Evolutionary conservation across 2,797 vertebrate species (phyloP), one percentile per base, ranked within the genome.

Genomic region (Mormyrops boulengeri): DNA sequence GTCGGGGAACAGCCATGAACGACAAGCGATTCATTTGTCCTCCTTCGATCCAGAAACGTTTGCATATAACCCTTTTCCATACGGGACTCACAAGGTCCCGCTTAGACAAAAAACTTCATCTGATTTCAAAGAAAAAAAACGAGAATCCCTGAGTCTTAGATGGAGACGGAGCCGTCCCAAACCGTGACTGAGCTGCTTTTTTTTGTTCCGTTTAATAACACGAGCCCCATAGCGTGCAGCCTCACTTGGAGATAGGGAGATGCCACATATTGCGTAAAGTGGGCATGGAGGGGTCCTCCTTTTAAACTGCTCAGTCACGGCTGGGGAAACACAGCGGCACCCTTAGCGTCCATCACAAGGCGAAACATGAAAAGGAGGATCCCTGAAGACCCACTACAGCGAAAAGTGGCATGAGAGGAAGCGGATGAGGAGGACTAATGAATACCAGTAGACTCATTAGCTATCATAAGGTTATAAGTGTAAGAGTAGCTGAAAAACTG

Each of bases 1-100:
- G 98, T 98, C 89, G 98, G 99, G 97, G 98, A 99, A 94, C 98
- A 99, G 97, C 99, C 98, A 98, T 99, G 97, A 99, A 96, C 95
- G 94, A 94, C 95, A 94, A 91, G 92, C 34, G 6, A 80, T 44
- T 80, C 73, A 80, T 80, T 80, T 80, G 73, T 80, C 73, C 73
- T 80, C 73, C 73, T 44, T 80, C 14, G 17, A 80, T 44, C 73
- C 38, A 44, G 73, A 80, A 80, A n/a, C 17, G 17, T 41, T 80
- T 80, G 73, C 73, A 80, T 94, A 94, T 94, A 94, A 96, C 96
- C 96, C 95, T 95, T 96, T 96, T 96, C 96, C 96, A 96, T 97
- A 96, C 94, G 94, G 95, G 93, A 93, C 82, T 85, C 44, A 47
- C 38, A 44, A 85, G 47, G 9, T 26, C 9, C 9, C 8, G 11